Conservation (phyloP, 2,113 vertebrate genomes). For the Cariama cristata region DNA sequence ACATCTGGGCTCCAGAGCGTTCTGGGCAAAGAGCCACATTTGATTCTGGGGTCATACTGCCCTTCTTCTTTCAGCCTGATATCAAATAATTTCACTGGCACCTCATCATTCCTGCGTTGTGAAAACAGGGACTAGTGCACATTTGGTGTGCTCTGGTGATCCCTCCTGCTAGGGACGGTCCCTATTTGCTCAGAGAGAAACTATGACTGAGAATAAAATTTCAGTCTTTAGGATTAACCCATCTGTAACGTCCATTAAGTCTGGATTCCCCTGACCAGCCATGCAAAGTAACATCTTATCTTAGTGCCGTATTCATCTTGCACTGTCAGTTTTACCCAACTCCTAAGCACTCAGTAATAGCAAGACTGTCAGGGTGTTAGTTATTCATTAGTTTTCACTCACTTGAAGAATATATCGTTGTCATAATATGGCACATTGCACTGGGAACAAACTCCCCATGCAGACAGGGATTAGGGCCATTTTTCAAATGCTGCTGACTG, state of each 20-base stretch:
- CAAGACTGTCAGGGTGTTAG: constrained; percentile 34
- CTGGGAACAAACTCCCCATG: constrained; percentile 27
- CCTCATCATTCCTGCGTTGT: background rate
- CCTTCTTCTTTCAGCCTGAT: background rate
- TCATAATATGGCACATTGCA: constrained; percentile 57
- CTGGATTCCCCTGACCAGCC: constrained; percentile 5
- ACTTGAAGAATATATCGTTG: constrained; percentile 51
- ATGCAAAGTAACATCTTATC: background rate
- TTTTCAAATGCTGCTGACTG: constrained; percentile 49
- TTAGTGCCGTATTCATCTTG: constrained; percentile 27
- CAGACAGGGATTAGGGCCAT: constrained; percentile 6
- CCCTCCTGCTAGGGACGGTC: background rate
- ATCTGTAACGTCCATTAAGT: background rate
- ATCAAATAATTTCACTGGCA: background rate
- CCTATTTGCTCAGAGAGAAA: background rate
- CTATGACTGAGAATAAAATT: background rate
- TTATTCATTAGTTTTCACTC: constrained; percentile 53
- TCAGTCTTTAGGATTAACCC: constrained; percentile 13
- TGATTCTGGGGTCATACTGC: background rate
- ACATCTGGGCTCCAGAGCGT: background rate
- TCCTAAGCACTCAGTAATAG: constrained; percentile 32
- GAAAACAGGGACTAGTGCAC: background rate
- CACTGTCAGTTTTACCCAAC: constrained; percentile 28
- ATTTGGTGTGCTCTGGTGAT: background rate
- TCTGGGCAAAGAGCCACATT: background rate